Conservation (phyloP, 2,888 invertebrate genomes). For the Stratiomys singularior region DNA sequence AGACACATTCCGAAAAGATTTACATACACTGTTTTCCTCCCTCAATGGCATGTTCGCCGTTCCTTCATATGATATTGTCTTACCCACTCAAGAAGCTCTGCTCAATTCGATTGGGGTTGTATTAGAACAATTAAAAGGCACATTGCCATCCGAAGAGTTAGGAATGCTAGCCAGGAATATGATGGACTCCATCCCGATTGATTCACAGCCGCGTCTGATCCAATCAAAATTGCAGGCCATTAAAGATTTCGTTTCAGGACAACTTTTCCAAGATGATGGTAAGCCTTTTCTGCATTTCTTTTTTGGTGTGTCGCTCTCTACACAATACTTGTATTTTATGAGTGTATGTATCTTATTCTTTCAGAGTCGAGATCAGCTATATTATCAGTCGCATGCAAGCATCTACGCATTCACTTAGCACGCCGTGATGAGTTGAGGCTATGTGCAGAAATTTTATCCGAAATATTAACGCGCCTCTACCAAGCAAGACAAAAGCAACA, state of each 20-base stretch:
- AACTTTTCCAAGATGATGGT: constrained; percentile 79
- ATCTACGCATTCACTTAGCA: constrained; percentile 83
- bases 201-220: constrained; percentile 73
- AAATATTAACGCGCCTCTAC: constrained; percentile 74
- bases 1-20: constrained; percentile 84
- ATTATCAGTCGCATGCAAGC: constrained; percentile 84
- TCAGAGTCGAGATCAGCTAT: constrained; percentile 86
- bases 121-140: constrained; percentile 81
- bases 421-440: constrained; percentile 83
- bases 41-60: constrained; percentile 80
- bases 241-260: constrained; percentile 80
- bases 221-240: constrained; percentile 86
- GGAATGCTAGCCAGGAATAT: constrained; percentile 82
- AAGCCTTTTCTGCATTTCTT: constrained; percentile 54
- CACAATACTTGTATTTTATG: background rate
- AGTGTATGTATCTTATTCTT: background rate
- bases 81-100: constrained; percentile 83
- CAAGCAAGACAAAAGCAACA: constrained; percentile 68
- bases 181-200: constrained; percentile 74
- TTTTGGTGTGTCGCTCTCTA: too few species aligned
- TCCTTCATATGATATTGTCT: constrained; percentile 77
- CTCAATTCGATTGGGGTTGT: constrained; percentile 85
- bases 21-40: constrained; percentile 82
- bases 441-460: constrained; percentile 88
- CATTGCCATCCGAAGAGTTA: constrained; percentile 79